These are phyloP conservation scores for Sardinella longiceps DNA, from an alignment of 2,797 vertebrate species.

Conservation along the genomic window DNA sequence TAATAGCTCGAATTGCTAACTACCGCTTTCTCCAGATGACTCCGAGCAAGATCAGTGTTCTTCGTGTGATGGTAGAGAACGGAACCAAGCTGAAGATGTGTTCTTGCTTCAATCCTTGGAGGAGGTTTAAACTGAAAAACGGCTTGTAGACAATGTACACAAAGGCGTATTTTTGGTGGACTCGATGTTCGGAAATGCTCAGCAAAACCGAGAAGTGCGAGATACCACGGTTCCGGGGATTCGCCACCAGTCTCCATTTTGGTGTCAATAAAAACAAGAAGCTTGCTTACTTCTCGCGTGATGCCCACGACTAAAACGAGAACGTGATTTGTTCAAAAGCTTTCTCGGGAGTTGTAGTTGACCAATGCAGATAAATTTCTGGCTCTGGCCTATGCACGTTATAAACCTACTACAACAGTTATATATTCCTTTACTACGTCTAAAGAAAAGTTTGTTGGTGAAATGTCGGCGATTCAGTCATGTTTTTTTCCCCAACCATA, in stretches of 20 bases:
- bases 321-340: not conserved
- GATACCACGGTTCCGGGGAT: slow-evolving; percentile 93
- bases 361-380: too few species aligned
- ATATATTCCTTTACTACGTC: too few species aligned
- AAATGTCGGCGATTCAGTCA: too few species aligned
- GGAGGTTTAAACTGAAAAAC: slow-evolving; percentile 97
- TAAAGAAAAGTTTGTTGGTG: too few species aligned
- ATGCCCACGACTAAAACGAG: not conserved
- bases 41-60: slow-evolving; percentile 96
- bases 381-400: too few species aligned
- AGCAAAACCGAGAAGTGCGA: slow-evolving; percentile 94
- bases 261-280: slow-evolving; percentile 59
- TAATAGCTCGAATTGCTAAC: not conserved
- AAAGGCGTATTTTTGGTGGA: slow-evolving; percentile 94
- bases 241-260: slow-evolving; percentile 87
- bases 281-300: slow-evolving; percentile 6
- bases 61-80: slow-evolving; percentile 98
- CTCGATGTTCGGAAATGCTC: slow-evolving; percentile 98
- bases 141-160: slow-evolving; percentile 95
- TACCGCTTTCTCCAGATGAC: slow-evolving; percentile 96
- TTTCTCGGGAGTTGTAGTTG: not conserved
- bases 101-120: slow-evolving; percentile 94
- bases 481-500: too few species aligned
- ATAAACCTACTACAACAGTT: too few species aligned
- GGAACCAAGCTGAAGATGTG: slow-evolving; percentile 96